A percentile compares a stretch with the other conserved stretches of the same genome.
Conservation (phyloP, 2,888 invertebrate species). For the Pseudococcus viburni region DNA sequence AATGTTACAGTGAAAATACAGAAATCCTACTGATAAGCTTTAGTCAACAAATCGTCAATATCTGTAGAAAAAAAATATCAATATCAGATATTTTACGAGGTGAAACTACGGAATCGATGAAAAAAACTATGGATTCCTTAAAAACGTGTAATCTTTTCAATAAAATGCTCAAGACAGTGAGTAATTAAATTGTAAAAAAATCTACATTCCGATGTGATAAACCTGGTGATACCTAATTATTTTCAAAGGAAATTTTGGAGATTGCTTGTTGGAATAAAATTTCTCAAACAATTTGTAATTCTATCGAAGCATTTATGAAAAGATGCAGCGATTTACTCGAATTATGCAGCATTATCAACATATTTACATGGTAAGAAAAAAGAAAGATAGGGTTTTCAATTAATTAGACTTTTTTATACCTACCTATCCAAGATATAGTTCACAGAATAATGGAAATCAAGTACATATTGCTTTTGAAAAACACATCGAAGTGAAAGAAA, state of each 20-base stretch:
- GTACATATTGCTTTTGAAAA: constrained; percentile 16
- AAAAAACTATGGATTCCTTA: neutral
- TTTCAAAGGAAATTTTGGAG: neutral
- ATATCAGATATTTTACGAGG: constrained; percentile 22
- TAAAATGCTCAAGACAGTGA: constrained; percentile 14
- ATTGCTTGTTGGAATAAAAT: neutral
- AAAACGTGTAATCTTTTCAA: neutral
- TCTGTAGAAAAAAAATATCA: constrained; percentile 21
- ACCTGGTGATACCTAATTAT: neutral
- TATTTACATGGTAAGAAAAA: neutral
- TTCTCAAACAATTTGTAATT: neutral
- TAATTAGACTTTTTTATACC: too few relatives aligned
- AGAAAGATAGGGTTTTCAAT: too few relatives aligned
- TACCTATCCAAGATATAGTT: neutral
- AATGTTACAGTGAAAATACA: constrained; percentile 34
- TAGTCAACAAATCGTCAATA: constrained; percentile 55
- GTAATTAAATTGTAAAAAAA: neutral
- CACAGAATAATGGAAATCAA: constrained; percentile 6
- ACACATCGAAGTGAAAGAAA: neutral
- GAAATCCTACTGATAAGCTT: neutral
- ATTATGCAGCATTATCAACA: constrained; percentile 45
- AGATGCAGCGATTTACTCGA: constrained; percentile 53
- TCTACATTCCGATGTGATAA: too few relatives aligned
- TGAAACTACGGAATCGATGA: constrained; percentile 41
- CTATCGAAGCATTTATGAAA: constrained; percentile 26